phyloP scores from a whole-genome alignment of 2,888 invertebrate genomes.

The Tribolium freemani region DNA sequence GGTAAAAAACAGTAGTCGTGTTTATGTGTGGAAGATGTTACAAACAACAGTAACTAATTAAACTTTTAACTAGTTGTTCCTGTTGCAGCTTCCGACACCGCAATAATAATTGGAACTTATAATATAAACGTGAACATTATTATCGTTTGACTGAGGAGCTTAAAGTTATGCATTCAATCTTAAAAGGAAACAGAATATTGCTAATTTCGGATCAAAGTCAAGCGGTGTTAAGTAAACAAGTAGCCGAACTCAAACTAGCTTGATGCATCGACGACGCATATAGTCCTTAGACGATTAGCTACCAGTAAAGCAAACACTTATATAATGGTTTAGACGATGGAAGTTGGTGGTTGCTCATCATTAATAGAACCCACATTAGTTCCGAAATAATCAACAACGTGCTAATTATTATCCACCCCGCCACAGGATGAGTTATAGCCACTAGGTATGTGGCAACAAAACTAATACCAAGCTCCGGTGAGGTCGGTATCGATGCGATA shows the following conservation, averaged over 20 bases:
- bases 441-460: not conserved
- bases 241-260: constrained; percentile 12
- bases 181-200: constrained; percentile 9
- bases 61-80: constrained; percentile 6
- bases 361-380: constrained; percentile 30
- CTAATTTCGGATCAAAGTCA: constrained; percentile 27
- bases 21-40: not conserved
- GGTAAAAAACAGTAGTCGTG: too few relatives aligned
- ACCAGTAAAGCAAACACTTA: constrained; percentile 23
- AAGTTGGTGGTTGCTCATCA: constrained; percentile 24
- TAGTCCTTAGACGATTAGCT: constrained; percentile 23
- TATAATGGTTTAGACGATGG: constrained; percentile 13
- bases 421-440: constrained; percentile 15
- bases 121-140: constrained; percentile 15
- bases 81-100: constrained; percentile 6
- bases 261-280: not conserved
- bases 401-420: constrained; percentile 25
- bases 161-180: constrained; percentile 9
- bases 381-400: constrained; percentile 34
- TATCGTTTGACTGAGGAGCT: constrained; percentile 11
- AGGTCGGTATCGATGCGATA: not conserved
- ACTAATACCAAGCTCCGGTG: not conserved
- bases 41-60: constrained; percentile 4
- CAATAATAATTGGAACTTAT: constrained; percentile 13
- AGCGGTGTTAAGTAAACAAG: constrained; percentile 22